Evolutionary conservation across 2,888 invertebrate species (phyloP).

Genomic region (Cremastobaeus sp.): DNA sequence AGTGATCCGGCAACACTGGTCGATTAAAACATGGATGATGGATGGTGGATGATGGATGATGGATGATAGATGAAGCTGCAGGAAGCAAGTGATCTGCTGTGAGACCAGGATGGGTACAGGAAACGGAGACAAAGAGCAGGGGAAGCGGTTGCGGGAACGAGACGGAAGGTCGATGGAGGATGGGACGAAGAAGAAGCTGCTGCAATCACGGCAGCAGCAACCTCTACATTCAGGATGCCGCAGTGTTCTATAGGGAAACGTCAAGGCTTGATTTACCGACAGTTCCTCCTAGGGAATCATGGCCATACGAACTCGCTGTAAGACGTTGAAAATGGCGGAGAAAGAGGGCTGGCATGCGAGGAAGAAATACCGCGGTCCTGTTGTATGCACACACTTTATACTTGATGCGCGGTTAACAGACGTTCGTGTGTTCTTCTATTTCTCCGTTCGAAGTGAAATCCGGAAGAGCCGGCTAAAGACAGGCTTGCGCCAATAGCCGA

Average conservation of each 20-base stretch:
- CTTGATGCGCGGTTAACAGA: constrained; percentile 41
- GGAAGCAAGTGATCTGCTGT: constrained; percentile 57
- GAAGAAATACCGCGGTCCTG: constrained; percentile 57
- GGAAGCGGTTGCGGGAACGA: constrained; percentile 29
- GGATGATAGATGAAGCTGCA: constrained; percentile 61
- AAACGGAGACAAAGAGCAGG: constrained; percentile 58
- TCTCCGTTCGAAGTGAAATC: constrained; percentile 46
- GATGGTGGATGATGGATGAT: too few relatives aligned
- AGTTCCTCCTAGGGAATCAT: constrained; percentile 60
- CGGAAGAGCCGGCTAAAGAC: constrained; percentile 44
- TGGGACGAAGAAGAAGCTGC: constrained; percentile 45
- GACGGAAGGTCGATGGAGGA: constrained; percentile 32
- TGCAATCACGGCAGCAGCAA: constrained; percentile 53
- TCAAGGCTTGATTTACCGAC: constrained; percentile 63
- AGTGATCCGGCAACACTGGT: constrained; percentile 59
- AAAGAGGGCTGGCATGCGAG: constrained; percentile 46
- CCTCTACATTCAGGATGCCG: constrained; percentile 57
- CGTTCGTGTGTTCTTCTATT: constrained; percentile 49
- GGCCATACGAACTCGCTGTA: constrained; percentile 44
- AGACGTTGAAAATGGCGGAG: constrained; percentile 40
- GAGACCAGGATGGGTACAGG: constrained; percentile 55
- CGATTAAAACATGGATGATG: constrained; percentile 60
- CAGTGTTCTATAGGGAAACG: constrained; percentile 61
- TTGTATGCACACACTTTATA: constrained; percentile 51
- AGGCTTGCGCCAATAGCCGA: constrained; percentile 21